Evolutionary conservation across 2,113 vertebrate genomes (phyloP), one percentile per base, ranked within the genome.

Genomic region (Phodopus roborovskii): DNA sequence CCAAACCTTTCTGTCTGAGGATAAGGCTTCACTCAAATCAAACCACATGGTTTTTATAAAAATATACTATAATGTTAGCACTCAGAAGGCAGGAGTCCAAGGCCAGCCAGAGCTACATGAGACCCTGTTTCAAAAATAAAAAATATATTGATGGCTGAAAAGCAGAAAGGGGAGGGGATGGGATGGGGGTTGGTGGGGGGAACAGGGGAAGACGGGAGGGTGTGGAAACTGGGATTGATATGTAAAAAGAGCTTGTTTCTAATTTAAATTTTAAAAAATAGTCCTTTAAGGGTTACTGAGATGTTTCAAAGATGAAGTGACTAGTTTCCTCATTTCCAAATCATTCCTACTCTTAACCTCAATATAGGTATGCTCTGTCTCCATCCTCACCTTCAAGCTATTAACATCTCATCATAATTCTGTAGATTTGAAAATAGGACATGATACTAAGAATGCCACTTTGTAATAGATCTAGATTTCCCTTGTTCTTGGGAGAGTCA

Each of bases 11-110:
- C 87, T 83, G 78, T 28, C 68, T 88, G n/a, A 42, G 68, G 93
- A 71, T 71, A 93, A 94, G 15, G 19, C 13, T 71, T 93, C 84
- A 24, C 73, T 95, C 36, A 90, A 92, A 48, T 94, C 56, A 94
- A 90, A 92, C 33, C 28, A 66, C 24, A 56, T 60, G 11, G 16
- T n/a, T 89, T 73, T 96, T 82, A 85, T 50, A 90, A 77, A 92
- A 96, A 92, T 74, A 24, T 22, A 45, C 71, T 74, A 22, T 58
- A 58, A 24, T 81, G 39, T 82, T 36, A 60, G 56, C 56, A 82
- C 56, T 60, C 53, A 84, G 24, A 28, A 84, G 58, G 28, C 28
- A 85, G 16, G 9, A 85, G 17, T 36, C 13, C 62, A 66, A 56
- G 78, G 50, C 10, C 50, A 56, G 50, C 48, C 77, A 56, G 17